Conservation (phyloP, 2,797 vertebrate species). For the Falco peregrinus region DNA sequence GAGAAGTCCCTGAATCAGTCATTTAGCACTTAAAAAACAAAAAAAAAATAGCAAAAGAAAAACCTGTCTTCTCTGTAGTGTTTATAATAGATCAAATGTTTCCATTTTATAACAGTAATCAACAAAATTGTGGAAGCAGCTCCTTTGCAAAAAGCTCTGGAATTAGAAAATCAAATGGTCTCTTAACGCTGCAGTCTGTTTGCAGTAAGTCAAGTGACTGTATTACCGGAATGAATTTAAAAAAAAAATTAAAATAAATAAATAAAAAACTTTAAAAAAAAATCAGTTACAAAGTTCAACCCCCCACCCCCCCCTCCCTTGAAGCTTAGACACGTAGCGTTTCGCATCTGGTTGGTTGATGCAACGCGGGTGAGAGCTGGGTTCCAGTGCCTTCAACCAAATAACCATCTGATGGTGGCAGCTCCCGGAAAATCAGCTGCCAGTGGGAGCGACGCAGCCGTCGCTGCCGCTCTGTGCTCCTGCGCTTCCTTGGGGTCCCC, state of each 20-base stretch:
- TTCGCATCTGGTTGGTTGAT: fast-evolving
- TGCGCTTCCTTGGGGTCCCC: neutral
- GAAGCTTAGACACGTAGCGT: fast-evolving
- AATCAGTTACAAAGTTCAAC: too few species aligned
- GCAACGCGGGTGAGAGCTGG: neutral
- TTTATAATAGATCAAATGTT: neutral
- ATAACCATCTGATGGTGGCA: neutral
- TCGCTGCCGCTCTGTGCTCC: neutral
- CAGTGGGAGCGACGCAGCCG: fast-evolving
- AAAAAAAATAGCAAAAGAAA: neutral
- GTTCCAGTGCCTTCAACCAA: neutral
- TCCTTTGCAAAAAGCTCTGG: neutral
- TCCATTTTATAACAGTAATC: neutral
- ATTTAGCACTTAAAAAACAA: neutral
- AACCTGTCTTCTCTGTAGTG: neutral
- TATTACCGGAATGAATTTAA: neutral
- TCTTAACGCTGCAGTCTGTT: neutral
- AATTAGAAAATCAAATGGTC: neutral
- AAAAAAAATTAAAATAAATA: neutral
- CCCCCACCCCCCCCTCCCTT: too few species aligned
- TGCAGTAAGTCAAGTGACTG: neutral
- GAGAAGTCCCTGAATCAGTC: constrained; percentile 5
- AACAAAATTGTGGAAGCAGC: neutral
- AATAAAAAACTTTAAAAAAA: neutral
- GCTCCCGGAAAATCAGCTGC: neutral